Evolutionary conservation across 2,113 vertebrate species (phyloP).

Genomic region (Tylochromis polylepis): DNA sequence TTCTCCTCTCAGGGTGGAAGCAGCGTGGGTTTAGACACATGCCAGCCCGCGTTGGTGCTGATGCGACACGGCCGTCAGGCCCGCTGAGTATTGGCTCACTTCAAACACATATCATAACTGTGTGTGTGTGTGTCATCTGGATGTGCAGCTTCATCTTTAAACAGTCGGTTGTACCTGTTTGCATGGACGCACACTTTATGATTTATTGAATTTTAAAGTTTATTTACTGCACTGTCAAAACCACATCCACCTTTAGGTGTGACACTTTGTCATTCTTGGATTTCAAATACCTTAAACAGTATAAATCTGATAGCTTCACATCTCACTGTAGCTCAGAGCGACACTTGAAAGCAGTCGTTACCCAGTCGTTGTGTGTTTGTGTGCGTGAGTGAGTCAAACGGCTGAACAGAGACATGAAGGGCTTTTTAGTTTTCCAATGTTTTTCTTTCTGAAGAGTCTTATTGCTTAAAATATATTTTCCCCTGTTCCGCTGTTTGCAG

Average conservation of each 20-base stretch:
- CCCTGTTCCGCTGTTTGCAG: not conserved
- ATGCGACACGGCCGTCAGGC: conserved; percentile 25
- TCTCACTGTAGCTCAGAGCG: not conserved
- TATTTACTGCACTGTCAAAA: not conserved
- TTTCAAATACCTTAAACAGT: not conserved
- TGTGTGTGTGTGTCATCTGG: not conserved
- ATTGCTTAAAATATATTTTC: not conserved
- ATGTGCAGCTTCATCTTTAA: not conserved
- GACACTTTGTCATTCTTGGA: not conserved
- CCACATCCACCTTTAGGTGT: not conserved
- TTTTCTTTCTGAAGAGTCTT: not conserved
- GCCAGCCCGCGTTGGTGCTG: conserved; percentile 13
- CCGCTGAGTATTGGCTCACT: conserved; percentile 7
- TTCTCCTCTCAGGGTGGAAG: not conserved
- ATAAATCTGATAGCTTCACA: not conserved
- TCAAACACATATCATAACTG: not conserved
- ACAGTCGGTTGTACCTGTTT: not conserved
- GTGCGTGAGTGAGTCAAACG: not conserved
- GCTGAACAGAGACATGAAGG: not conserved
- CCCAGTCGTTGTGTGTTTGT: not conserved
- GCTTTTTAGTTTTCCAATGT: not conserved
- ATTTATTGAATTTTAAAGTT: not conserved
- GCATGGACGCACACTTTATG: not conserved
- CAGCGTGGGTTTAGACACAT: not conserved
- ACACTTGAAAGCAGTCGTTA: not conserved